phyloP scores from a whole-genome alignment of 1,140 invertebrate species.

The Drosophila bipectinata region DNA sequence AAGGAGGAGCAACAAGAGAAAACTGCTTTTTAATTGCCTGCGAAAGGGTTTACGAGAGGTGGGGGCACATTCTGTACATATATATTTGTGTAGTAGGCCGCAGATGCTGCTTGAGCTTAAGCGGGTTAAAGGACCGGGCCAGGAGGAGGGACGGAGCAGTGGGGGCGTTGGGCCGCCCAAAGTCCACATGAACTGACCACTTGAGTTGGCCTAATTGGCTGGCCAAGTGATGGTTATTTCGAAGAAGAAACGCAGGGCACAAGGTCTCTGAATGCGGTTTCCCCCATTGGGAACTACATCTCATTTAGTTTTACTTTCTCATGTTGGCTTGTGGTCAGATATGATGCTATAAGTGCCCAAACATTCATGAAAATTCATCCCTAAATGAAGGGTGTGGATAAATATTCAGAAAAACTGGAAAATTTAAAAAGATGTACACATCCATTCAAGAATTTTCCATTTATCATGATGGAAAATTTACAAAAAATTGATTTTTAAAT shows the following conservation, averaged over 20 bases:
- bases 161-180: not conserved
- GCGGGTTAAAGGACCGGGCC: conserved; percentile 6
- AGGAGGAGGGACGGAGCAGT: not conserved
- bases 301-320: conserved; percentile 24
- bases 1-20: conserved; percentile 15
- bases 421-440: too few relatives aligned
- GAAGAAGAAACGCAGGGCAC: conserved; percentile 10
- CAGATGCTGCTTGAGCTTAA: conserved; percentile 34
- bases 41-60: conserved; percentile 22
- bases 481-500: too few relatives aligned
- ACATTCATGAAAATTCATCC: not conserved
- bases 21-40: conserved; percentile 55
- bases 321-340: not conserved
- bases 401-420: too few relatives aligned
- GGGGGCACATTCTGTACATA: conserved; percentile 6
- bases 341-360: not conserved
- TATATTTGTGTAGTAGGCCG: conserved; percentile 22
- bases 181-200: conserved; percentile 54
- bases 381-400: too few relatives aligned
- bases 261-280: conserved; percentile 28
- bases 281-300: conserved; percentile 3
- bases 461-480: too few relatives aligned
- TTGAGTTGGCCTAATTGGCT: conserved; percentile 70
- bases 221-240: conserved; percentile 46
- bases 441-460: too few relatives aligned